Evolutionary conservation across 2,888 invertebrate species (phyloP), one percentile per base, ranked within the genome.

Genomic region (Chymomyza fuscimana): DNA sequence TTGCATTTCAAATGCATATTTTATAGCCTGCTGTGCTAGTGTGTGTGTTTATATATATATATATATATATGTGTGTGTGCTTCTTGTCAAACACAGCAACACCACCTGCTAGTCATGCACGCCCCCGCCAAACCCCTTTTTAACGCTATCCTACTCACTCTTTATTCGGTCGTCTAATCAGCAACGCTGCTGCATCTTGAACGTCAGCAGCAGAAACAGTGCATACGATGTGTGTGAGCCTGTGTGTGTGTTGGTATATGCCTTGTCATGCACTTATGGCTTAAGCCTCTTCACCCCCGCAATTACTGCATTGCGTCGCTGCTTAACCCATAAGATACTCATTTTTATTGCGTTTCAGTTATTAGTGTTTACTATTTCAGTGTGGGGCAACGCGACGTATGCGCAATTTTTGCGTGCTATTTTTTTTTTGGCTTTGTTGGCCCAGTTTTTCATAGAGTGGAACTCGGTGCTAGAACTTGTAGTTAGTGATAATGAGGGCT

Each of bases 321-420:
- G 79, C 79, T 79, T 65, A 58, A 72, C 77, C 80, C 77, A 80
- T 80, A 77, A 80, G 80, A 79, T 77, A 78, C 67, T 77, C 80
- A 79, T 80, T 82, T 78, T 80, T 82, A 80, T 80, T 80, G 82
- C 82, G 80, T 82, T 80, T 80, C 70, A 80, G 77, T 80, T 73
- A 65, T 71, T 65, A 54, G 81, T 69, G 72, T 72, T 58, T 58
- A 58, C 58, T 58, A 58, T 58, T 58, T 58, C 10, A 9, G 29
- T 58, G 29, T 58, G 58, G 15, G 29, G 9, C 29, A 25, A 58
- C 54, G 54, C 19, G n/a, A n/a, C 54, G 54, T 58, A 58, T 58
- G 58, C 58, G 58, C 58, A 58, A 58, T 58, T 58, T 58, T 58
- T 25, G 22, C 58, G 58, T 22, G 58, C 29, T 54, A 58, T 25